Conservation (phyloP, 2,797 vertebrate species). For the Petrocephalus schoutedeni region DNA sequence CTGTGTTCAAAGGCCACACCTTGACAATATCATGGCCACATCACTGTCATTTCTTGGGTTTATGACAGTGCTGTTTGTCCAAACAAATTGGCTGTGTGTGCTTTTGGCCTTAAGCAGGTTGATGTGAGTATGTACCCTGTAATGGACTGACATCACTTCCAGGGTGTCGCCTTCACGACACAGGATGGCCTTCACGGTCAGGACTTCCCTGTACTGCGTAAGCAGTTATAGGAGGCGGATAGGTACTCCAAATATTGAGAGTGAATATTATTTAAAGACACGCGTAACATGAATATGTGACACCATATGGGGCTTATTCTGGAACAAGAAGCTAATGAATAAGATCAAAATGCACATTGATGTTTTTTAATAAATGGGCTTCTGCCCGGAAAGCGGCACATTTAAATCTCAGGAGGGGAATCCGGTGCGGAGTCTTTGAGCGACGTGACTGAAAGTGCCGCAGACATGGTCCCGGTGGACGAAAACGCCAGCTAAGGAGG, state of each 20-base stretch:
- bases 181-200: neutral
- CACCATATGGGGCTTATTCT: neutral
- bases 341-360: neutral
- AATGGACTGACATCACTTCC: neutral
- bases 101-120: neutral
- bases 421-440: neutral
- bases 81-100: neutral
- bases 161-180: neutral
- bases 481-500: neutral
- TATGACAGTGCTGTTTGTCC: conserved; percentile 4
- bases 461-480: neutral
- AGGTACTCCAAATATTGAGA: neutral
- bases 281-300: neutral
- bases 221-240: neutral
- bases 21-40: neutral
- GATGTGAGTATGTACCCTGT: neutral
- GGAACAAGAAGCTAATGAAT: neutral
- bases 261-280: neutral
- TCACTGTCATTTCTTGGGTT: neutral
- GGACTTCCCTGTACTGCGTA: neutral
- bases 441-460: neutral
- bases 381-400: neutral
- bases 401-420: conserved; percentile 2
- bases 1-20: neutral
- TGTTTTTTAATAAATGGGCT: neutral